Percentiles rank a stretch among this genome's conserved stretches.
Conservation (phyloP, 2,797 vertebrate genomes). For the Anniella stebbinsi region DNA sequence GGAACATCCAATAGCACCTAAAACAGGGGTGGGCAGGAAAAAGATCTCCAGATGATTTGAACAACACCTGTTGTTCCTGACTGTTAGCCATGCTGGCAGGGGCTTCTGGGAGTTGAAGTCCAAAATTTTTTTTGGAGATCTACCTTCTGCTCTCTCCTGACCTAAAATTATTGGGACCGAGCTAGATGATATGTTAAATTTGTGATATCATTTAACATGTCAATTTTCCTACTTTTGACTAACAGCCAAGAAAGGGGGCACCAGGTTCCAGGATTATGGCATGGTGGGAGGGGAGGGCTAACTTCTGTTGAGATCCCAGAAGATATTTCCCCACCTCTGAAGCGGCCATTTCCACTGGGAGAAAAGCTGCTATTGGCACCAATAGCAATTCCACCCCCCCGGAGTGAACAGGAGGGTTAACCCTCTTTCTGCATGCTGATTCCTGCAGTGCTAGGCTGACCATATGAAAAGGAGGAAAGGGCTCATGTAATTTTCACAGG, state of each 20-base stretch:
- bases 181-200: background rate
- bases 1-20: background rate
- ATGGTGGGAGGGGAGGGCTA: background rate
- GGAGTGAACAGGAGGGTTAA: background rate
- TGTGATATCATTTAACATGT: background rate
- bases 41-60: too few species aligned
- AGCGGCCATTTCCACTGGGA: background rate
- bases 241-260: background rate
- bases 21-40: too few species aligned
- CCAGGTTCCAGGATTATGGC: background rate
- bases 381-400: background rate
- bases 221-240: background rate
- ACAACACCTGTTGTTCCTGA: too few species aligned
- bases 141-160: too few species aligned
- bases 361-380: background rate
- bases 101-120: too few species aligned
- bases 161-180: background rate
- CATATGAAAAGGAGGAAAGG: too few species aligned
- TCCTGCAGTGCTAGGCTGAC: background rate
- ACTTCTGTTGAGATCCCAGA: background rate
- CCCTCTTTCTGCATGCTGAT: background rate
- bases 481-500: too few species aligned
- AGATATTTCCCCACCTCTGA: background rate
- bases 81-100: too few species aligned
- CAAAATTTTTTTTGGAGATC: too few species aligned